A percentile compares a stretch with the other conserved stretches of the same genome.
Conservation (phyloP, 1,140 invertebrate genomes). For the Anoplophora glabripennis region DNA sequence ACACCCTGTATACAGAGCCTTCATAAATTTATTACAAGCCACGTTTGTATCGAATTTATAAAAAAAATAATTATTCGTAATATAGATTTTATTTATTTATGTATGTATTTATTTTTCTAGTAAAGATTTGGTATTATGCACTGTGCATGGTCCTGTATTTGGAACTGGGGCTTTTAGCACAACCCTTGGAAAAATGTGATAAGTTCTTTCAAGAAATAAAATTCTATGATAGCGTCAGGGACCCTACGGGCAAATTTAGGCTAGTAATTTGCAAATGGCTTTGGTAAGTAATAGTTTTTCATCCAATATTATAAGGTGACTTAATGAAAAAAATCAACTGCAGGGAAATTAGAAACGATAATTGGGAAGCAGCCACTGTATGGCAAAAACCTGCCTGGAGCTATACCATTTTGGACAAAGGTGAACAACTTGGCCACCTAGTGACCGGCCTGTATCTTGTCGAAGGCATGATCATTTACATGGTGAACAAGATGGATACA, state of each 20-base stretch:
- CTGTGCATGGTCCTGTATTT: conserved; percentile 52
- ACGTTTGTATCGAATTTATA: no score
- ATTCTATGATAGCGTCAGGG: conserved; percentile 44
- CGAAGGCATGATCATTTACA: conserved; percentile 49
- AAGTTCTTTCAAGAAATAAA: conserved; percentile 49
- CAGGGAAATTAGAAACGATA: conserved; percentile 44
- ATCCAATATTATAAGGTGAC: not conserved
- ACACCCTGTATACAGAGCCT: no score
- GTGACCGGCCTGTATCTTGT: conserved; percentile 46
- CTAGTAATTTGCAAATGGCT: conserved; percentile 52
- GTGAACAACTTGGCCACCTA: conserved; percentile 44
- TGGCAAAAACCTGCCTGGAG: conserved; percentile 49
- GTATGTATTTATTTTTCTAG: conserved; percentile 26
- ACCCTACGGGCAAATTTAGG: conserved; percentile 48
- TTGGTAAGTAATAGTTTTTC: conserved; percentile 42
- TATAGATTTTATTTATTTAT: no score
- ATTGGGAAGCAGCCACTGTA: conserved; percentile 48
- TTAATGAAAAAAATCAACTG: not conserved
- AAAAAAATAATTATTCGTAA: no score
- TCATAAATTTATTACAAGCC: no score
- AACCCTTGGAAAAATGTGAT: conserved; percentile 37
- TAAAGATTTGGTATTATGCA: conserved; percentile 51
- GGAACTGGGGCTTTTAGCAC: conserved; percentile 51
- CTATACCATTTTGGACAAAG: conserved; percentile 31
- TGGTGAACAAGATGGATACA: conserved; percentile 50